These are phyloP conservation scores for Epistrophe grossulariae DNA, from an alignment of 2,888 invertebrate genomes.

Conservation along the genomic window DNA sequence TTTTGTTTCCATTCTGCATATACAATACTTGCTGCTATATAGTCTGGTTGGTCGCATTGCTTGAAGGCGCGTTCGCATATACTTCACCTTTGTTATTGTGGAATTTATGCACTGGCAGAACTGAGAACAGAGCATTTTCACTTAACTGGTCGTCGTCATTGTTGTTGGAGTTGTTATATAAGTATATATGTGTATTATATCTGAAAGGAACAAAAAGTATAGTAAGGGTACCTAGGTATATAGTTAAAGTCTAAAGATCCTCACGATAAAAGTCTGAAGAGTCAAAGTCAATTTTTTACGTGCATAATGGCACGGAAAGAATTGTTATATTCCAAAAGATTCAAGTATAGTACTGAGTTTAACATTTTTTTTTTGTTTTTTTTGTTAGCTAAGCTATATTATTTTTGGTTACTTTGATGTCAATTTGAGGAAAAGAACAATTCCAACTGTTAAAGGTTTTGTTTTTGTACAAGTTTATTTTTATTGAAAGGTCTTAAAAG, in stretches of 20 bases:
- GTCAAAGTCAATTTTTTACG: conserved; percentile 71
- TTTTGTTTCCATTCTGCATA: conserved; percentile 50
- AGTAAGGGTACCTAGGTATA: not conserved
- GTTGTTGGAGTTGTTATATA: not conserved
- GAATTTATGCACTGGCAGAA: conserved; percentile 67
- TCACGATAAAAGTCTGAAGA: conserved; percentile 61
- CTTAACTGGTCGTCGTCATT: conserved; percentile 55
- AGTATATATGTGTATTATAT: conserved; percentile 18
- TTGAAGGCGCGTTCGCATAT: conserved; percentile 69
- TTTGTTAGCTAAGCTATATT: too few relatives aligned
- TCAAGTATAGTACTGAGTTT: conserved; percentile 27
- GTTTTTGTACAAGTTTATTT: not conserved
- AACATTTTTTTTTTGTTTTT: not conserved
- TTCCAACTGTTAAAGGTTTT: not conserved
- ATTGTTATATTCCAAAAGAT: conserved; percentile 64
- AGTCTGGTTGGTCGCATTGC: conserved; percentile 58
- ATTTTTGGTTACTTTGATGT: conserved; percentile 26
- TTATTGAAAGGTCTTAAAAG: not conserved
- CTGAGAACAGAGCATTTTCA: conserved; percentile 55
- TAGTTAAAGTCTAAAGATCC: conserved; percentile 17
- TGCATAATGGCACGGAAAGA: conserved; percentile 68
- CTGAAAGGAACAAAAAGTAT: not conserved
- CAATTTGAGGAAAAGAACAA: not conserved
- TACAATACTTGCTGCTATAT: not conserved
- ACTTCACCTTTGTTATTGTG: conserved; percentile 66